Conservation (phyloP, 2,113 vertebrate genomes). For the Anhinga rufa region DNA sequence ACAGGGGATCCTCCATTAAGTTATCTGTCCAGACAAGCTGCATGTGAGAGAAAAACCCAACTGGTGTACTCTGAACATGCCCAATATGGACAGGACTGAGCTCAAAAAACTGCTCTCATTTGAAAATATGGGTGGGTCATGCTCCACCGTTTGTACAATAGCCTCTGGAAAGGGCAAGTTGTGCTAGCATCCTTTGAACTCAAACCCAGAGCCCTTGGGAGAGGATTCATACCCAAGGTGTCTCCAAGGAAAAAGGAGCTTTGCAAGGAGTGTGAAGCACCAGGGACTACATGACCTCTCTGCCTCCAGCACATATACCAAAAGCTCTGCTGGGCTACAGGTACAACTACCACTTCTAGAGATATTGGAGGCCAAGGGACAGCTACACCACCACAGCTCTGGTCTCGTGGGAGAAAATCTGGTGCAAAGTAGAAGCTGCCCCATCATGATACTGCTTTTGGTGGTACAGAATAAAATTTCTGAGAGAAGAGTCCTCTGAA, state of each 20-base stretch:
- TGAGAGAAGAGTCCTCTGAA: background rate
- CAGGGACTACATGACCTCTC: background rate
- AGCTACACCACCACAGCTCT: rapidly evolving
- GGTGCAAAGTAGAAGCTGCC: background rate
- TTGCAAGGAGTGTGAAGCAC: background rate
- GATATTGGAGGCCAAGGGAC: background rate
- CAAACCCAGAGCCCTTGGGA: background rate
- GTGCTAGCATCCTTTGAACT: background rate
- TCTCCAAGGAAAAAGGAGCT: background rate
- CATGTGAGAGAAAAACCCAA: background rate
- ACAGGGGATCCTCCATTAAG: background rate
- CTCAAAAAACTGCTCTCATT: background rate
- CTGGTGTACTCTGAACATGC: background rate
- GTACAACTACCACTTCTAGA: background rate
- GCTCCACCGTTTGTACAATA: background rate
- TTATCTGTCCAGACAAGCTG: background rate
- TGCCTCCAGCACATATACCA: background rate
- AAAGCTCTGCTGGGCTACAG: background rate
- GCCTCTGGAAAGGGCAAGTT: background rate
- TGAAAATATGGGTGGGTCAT: background rate
- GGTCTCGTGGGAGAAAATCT: background rate
- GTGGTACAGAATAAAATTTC: background rate
- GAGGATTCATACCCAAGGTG: background rate
- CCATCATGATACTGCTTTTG: background rate
- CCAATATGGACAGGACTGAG: background rate